Base-by-base conservation (phyloP, 2,113 vertebrate species). In the Chaetura pelagica region DNA sequence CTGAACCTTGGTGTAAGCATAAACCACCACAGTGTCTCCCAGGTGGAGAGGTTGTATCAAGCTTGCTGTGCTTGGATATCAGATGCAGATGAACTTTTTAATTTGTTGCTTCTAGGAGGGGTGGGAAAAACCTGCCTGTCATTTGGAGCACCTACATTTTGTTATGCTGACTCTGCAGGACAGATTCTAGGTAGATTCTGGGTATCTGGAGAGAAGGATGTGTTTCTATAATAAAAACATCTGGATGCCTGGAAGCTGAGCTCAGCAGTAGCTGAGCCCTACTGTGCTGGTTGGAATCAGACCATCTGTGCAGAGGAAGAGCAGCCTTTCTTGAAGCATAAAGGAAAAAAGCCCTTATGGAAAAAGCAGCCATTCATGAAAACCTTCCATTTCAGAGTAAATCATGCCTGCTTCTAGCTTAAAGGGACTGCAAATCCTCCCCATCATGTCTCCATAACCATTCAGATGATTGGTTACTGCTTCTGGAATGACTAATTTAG, bases 161-260 rank as follows among this genome's bases (percentile, higher is more conserved):
- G 26, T 64, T 58, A 10, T 5, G 38, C 26, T 79, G 74, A 15
- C 73, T 63, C 24, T 76, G 40, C 46, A 58, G 51, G 38, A 64
- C n/a, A 23, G 26, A 14, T 34, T 63, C 12, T 19, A 12, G 52
- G 67, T 44, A 30, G 64, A 10, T 74, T 89, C 21, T 93, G 84
- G 74, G 76, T 38, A 73, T 78, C 42, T 93, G 73, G 72, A 74
- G 59, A 76, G 85, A 46, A 71, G 64, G 75, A 44, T 0, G 9
- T 57, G 62, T 80, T 90, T 87, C 64, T 90, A 2, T 73, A 16
- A 54, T 15, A 8, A 4, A 74, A 83, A 91, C 93, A 94, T 95
- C 90, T 96, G 95, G 85, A 21, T 87, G 66, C 58, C 74, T 87
- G 74, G 62, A 30, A 76, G 81, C 84, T 94, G 93, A 94, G 92